Base-by-base conservation (phyloP, 1,140 invertebrate species). In the Bombus sibiricus region DNA sequence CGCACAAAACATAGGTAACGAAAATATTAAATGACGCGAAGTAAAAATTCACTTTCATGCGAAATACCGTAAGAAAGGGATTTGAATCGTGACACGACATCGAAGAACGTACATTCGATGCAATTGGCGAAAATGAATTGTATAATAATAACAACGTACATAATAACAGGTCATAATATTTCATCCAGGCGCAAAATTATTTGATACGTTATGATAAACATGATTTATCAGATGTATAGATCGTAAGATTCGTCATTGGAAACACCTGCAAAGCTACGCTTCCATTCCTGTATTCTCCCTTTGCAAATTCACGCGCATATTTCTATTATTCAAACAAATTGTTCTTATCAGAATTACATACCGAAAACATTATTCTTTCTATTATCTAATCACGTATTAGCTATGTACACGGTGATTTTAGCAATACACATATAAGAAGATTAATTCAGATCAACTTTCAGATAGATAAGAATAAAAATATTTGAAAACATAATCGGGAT, bases 181-280 rank as follows among this genome's bases (percentile, higher is more conserved):
- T 22, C 47, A 53, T 22, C 18, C 47, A 53, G 47, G 18, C 18
- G 47, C 18, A 53, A 62, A 84, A 68, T 25, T 68, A 68, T 68
- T 68, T 37, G 15, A 34, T 59, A 71, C 13, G 28, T 25, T n/a
- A 37, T 39, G 43, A 71, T 41, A 25, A 62, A 41, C 9, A 15
- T 72, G 22, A 32, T 69, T 41, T 80, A 68, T 59, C 83, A 80
- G 77, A 80, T 73, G 68, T 53, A 64, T 72, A 77, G 80, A 62
- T 79, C 9, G n/a, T 22, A 10, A 66, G 8, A 28, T 66, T 28
- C 5, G 15, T 34, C 59, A 28, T 28, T 76, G 32, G 12, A 13
- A 64, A 78, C 57, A 28, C 57, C 25, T 28, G 57, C 25, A 4
- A 28, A 28, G 3, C 57, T 59, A 59, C 15, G 47, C 15, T 8